Percentiles rank a stretch among this genome's conserved stretches.
Conservation (phyloP, 1,140 invertebrate genomes). For the Palaemon carinicauda region DNA sequence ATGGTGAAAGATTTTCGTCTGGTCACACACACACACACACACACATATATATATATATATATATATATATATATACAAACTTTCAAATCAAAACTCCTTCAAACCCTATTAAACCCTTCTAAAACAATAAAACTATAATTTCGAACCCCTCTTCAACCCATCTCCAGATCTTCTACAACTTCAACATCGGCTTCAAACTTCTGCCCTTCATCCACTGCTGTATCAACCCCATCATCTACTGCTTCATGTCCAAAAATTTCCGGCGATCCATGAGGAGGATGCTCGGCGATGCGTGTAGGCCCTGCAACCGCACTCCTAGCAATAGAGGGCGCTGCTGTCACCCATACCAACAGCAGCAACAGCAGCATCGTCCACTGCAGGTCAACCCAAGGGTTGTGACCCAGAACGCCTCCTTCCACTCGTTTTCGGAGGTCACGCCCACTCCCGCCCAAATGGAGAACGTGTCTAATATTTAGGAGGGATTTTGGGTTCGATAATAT, state of each 20-base stretch:
- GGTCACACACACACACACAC: too few relatives aligned
- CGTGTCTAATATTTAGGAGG: slow-evolving; percentile 29
- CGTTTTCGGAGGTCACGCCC: slow-evolving; percentile 14
- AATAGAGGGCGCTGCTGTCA: not conserved
- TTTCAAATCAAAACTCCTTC: too few relatives aligned
- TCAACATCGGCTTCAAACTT: slow-evolving; percentile 61
- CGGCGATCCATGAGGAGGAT: slow-evolving; percentile 64
- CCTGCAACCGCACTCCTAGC: slow-evolving; percentile 12
- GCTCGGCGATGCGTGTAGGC: slow-evolving; percentile 52
- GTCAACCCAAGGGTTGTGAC: not conserved
- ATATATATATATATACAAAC: too few relatives aligned
- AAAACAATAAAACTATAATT: too few relatives aligned
- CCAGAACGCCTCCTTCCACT: slow-evolving; percentile 3
- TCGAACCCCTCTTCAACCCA: too few relatives aligned
- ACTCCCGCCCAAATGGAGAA: slow-evolving; percentile 31
- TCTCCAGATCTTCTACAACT: slow-evolving; percentile 57
- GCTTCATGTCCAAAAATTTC: slow-evolving; percentile 70
- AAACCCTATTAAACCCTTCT: too few relatives aligned
- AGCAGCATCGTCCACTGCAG: too few relatives aligned
- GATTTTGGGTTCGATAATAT: not conserved
- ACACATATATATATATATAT: too few relatives aligned
- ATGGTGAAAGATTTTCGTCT: too few relatives aligned
- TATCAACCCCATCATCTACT: slow-evolving; percentile 70
- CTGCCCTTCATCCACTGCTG: slow-evolving; percentile 65
- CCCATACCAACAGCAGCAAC: not conserved